Percentiles rank a stretch among this genome's conserved stretches.
Evolutionary conservation across 2,888 invertebrate genomes (phyloP).

Genomic region (Meteorus cinctellus): DNA sequence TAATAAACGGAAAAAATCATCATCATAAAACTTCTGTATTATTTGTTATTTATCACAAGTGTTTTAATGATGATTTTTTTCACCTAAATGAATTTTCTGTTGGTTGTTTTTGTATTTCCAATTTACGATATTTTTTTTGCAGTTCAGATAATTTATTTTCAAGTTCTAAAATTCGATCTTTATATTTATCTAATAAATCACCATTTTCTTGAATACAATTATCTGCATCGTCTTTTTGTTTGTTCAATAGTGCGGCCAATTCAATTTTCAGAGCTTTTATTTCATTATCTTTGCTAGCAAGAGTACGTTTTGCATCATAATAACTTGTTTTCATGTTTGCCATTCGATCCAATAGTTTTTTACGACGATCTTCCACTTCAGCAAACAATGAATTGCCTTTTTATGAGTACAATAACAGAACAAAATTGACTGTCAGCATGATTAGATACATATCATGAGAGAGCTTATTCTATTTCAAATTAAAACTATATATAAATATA

Average conservation of each 20-base stretch:
- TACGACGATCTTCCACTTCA: conserved; percentile 66
- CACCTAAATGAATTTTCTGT: conserved; percentile 47
- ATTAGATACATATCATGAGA: background rate
- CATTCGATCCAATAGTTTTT: conserved; percentile 57
- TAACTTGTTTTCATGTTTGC: conserved; percentile 56
- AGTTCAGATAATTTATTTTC: conserved; percentile 59
- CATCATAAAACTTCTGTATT: background rate
- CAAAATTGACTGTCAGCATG: background rate
- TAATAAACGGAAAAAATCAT: no score
- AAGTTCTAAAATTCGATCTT: conserved; percentile 59
- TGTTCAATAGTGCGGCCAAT: conserved; percentile 52
- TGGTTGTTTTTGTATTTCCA: conserved; percentile 31
- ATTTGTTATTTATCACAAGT: background rate
- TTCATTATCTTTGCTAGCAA: conserved; percentile 56
- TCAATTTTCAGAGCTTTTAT: conserved; percentile 58
- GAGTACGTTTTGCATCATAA: conserved; percentile 56
- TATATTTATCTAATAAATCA: conserved; percentile 58
- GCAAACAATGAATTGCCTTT: conserved; percentile 68
- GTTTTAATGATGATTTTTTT: background rate
- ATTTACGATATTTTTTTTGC: conserved; percentile 48
- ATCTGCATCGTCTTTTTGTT: conserved; percentile 58
- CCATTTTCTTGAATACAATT: conserved; percentile 55
- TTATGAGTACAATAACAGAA: background rate
- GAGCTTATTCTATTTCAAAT: background rate
- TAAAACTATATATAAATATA: background rate